Evolutionary conservation across 2,113 vertebrate species (phyloP), one percentile per base, ranked within the genome.

Genomic region (Mus pahari): DNA sequence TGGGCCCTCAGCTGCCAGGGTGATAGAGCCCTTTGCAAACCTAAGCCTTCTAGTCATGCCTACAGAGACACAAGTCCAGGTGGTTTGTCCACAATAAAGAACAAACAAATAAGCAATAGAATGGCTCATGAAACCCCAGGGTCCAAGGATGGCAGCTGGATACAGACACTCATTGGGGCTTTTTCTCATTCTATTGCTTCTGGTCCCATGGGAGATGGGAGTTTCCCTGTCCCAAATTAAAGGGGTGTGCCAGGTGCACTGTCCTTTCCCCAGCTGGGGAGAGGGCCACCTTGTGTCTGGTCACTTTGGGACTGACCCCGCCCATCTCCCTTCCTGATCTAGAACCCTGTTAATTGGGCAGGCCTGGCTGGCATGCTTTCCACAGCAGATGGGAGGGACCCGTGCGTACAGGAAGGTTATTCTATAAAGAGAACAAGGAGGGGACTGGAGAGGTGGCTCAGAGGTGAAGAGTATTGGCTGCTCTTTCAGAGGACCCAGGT

Each of bases 211-310:
- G 36, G 28, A 71, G 53, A 71, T 81, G 55, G 83, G 60, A 19
- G 12, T 71, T 53, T 75, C 68, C 88, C 66, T 93, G 74, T 48
- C 48, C 42, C 50, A 24, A 70, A 73, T 55, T 91, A 95, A 94
- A 70, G 31, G 88, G 73, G 62, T 10, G 68, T 50, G 55, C 74
- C 74, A 13, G 17, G 48, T 12, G n/a, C 86, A 19, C 45, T 1
- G 3, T 45, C 31, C 55, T 16, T 33, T 62, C 13, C 19, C 53
- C 20, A 62, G 26, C 4, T 31, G 9, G 22, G 73, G 42, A 39
- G 31, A 10, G 45, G 11, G 13, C 22, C 31, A n/a, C 42, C n/a
- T 36, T 12, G 31, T 0, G 4, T 50, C 42, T 48, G 31, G 11
- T 36, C 62, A 68, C 39, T 2, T 19, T 68, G 42, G 39, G 42